Evolutionary conservation across 2,797 vertebrate genomes (phyloP), one percentile per base, ranked within the genome.

Genomic region (Eospalax fontanierii): DNA sequence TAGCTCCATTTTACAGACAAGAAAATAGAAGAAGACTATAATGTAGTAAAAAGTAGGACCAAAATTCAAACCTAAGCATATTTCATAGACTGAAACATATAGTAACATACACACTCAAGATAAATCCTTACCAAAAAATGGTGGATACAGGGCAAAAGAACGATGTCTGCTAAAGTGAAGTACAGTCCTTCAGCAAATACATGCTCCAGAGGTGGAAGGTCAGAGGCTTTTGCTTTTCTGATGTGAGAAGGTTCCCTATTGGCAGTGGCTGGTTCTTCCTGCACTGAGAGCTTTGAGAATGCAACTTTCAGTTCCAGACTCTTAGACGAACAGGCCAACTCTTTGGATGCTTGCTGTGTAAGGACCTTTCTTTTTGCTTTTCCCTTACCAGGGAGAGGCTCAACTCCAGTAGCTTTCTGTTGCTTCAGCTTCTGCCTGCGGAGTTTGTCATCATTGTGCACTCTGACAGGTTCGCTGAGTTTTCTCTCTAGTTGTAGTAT

Each of bases 401-500:
- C 59, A 18, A 3, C 22, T 21, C 24, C 43, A 46, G 65, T 54
- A 6, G 97, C 90, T 66, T 96, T 98, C 97, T 98, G 98, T 79
- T 99, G 99, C 5, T 99, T 98, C 93, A 99, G 99, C 93, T 99
- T 99, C 97, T 99, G 99, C 85, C 99, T 98, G 19, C 99, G 99
- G 90, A 99, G 99, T 98, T 99, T 99, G 98, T 99, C 99, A 78
- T 99, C 99, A 0, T 99, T 99, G 97, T 99, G 99, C 61, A 99
- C 99, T 97, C 98, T 99, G 74, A 99, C 99, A 0, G 99, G 99
- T 96, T 99, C 99, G 0, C 99, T 98, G 3, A 99, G 98, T 95
- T 99, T 99, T 82, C 91, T 98, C 98, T 99, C 99, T 0, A 99
- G 98, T 68, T 98, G 98, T 18, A 99, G 97, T 92, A 99, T 97